Evolutionary conservation across 2,888 invertebrate species (phyloP).

Genomic region (Sipha maydis): DNA sequence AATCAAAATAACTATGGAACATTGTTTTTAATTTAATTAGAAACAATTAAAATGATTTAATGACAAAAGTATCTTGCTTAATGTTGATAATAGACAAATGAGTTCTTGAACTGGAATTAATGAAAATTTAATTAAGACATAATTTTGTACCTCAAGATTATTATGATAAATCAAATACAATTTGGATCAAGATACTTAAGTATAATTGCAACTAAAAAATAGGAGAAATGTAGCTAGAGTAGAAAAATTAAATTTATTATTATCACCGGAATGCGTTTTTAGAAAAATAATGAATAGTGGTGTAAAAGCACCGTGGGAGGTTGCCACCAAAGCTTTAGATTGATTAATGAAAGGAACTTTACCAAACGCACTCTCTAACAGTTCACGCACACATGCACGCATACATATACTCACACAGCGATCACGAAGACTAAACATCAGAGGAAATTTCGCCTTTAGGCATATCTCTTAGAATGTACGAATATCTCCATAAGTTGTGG

Average conservation of each 20-base stretch:
- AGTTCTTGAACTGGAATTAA: no score
- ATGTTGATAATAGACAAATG: no score
- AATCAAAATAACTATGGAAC: no score
- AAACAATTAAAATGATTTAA: no score
- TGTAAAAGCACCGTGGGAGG: not conserved
- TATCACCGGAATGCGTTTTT: not conserved
- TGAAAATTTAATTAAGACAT: not conserved
- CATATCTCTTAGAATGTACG: not conserved
- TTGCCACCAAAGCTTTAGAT: slow-evolving; percentile 1
- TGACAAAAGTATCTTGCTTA: no score
- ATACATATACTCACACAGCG: not conserved
- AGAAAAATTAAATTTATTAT: not conserved
- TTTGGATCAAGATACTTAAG: not conserved
- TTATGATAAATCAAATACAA: not conserved
- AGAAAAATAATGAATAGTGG: slow-evolving; percentile 1
- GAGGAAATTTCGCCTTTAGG: not conserved
- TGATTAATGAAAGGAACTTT: slow-evolving; percentile 27
- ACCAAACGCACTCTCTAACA: not conserved
- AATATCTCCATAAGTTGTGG: not conserved
- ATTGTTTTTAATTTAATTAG: no score
- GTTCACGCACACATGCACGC: not conserved
- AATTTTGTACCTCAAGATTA: not conserved
- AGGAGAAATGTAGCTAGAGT: not conserved
- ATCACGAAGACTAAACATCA: not conserved
- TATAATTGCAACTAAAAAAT: not conserved